Percentiles rank a stretch among this genome's conserved stretches.
Evolutionary conservation across 2,888 invertebrate species (phyloP).

Genomic region (Drosophila affinis): DNA sequence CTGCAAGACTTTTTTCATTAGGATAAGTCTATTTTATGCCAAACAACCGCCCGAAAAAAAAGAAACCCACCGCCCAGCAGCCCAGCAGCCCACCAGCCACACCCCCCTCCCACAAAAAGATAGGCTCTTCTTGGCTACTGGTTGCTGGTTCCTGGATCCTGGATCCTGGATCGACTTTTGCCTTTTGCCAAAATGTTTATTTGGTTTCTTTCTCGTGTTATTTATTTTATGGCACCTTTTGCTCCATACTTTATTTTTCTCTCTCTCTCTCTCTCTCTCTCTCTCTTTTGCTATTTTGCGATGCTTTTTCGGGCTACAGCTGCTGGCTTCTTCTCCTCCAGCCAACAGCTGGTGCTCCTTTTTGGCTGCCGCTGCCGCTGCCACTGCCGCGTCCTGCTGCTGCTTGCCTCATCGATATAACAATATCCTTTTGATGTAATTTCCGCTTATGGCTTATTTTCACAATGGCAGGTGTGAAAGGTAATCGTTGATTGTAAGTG

Average conservation of each 20-base stretch:
- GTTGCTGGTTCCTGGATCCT: too few relatives aligned
- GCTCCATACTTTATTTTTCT: conserved; percentile 67
- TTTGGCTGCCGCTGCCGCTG: background rate
- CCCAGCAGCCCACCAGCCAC: too few relatives aligned
- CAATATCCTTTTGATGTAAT: conserved; percentile 78
- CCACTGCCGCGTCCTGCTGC: background rate
- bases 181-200: conserved; percentile 73
- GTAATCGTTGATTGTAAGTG: conserved; percentile 79
- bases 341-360: conserved; percentile 13
- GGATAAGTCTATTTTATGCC: conserved; percentile 78
- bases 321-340: background rate
- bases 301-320: conserved; percentile 23
- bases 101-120: background rate
- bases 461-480: conserved; percentile 78
- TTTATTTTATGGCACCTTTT: conserved; percentile 79
- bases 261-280: conserved; percentile 14
- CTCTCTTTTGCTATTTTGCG: conserved; percentile 51
- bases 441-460: conserved; percentile 80
- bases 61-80: background rate
- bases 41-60: conserved; percentile 46
- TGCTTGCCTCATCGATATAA: conserved; percentile 72
- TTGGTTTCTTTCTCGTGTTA: conserved; percentile 71
- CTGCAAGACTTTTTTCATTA: conserved; percentile 77
- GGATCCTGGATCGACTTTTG: conserved; percentile 39
- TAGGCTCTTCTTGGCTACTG: conserved; percentile 2